phyloP scores from a whole-genome alignment of 2,797 vertebrate genomes.

The Cichlasoma orientale region DNA sequence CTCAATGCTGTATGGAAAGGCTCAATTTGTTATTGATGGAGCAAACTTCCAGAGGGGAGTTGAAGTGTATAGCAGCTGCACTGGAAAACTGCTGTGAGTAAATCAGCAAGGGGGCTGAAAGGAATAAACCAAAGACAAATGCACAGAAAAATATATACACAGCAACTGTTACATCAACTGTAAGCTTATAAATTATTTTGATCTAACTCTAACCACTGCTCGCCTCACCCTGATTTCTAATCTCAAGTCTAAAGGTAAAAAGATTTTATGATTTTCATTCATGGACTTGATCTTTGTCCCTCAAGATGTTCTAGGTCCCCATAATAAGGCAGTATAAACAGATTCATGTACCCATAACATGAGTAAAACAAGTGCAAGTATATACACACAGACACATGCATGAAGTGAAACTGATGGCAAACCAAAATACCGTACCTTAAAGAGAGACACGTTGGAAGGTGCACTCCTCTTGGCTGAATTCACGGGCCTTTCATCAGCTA shows the following conservation, averaged over 20 bases:
- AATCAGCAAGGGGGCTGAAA: conserved; percentile 41
- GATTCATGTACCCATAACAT: neutral
- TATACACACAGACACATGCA: neutral
- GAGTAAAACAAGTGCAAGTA: neutral
- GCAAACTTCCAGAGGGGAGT: conserved; percentile 46
- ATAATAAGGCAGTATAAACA: neutral
- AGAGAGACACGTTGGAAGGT: conserved; percentile 64
- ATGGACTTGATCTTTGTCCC: neutral
- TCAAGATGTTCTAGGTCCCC: neutral
- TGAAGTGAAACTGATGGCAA: neutral
- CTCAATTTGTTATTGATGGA: conserved; percentile 72
- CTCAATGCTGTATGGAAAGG: conserved; percentile 46
- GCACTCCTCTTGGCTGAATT: conserved; percentile 50
- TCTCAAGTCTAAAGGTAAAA: neutral
- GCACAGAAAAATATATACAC: conserved; percentile 8
- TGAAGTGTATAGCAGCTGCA: conserved; percentile 60
- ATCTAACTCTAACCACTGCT: neutral
- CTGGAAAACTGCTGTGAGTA: conserved; percentile 41
- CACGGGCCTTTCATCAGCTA: conserved; percentile 61
- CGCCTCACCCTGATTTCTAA: neutral
- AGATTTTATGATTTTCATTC: neutral
- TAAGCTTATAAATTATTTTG: neutral
- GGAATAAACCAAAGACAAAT: conserved; percentile 2
- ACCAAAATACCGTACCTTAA: conserved; percentile 66
- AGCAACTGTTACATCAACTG: conserved; percentile 22